Conservation (phyloP, 2,888 invertebrate species). For the Pristionchus exspectatus region DNA sequence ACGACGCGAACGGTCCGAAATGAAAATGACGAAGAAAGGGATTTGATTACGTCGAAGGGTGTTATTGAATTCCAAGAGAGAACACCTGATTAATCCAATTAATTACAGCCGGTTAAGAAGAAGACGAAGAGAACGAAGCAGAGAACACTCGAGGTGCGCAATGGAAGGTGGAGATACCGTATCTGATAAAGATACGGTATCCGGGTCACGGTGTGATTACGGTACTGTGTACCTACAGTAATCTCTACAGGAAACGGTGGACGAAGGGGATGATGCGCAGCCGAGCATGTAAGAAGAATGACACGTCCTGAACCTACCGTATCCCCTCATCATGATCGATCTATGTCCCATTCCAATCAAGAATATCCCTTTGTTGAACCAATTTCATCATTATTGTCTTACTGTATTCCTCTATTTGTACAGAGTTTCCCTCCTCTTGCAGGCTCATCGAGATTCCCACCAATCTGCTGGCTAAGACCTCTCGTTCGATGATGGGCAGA, state of each 20-base stretch:
- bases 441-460: constrained; percentile 22
- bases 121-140: constrained; percentile 42
- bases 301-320: background rate
- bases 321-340: background rate
- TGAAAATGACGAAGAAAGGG: background rate
- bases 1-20: background rate
- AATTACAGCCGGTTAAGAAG: constrained; percentile 13
- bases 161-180: background rate
- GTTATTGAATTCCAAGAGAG: too few relatives aligned
- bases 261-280: background rate
- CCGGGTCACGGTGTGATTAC: too few relatives aligned
- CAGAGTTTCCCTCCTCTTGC: background rate
- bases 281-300: constrained; percentile 22
- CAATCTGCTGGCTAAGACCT: background rate
- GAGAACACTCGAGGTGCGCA: background rate
- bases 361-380: background rate
- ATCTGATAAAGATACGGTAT: background rate
- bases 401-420: background rate
- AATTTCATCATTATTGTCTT: background rate
- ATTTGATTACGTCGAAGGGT: too few relatives aligned
- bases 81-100: too few relatives aligned
- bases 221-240: background rate
- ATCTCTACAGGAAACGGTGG: constrained; percentile 3
- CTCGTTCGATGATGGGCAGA: background rate
- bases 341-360: background rate